Percentiles rank a stretch among this genome's conserved stretches.
phyloP scores from a whole-genome alignment of 2,113 vertebrate species.

The Eulemur macaco region DNA sequence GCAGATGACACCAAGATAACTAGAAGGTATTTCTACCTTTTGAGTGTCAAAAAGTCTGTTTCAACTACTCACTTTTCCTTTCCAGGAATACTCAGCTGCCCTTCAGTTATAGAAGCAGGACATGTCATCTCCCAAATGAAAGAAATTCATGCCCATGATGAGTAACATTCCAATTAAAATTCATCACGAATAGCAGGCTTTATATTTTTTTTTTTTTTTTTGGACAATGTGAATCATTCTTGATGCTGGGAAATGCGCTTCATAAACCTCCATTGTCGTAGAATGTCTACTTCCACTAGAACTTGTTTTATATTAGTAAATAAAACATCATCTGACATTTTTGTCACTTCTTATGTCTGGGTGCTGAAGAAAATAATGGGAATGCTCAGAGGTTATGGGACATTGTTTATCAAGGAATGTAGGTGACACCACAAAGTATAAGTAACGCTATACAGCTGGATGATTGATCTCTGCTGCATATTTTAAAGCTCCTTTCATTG shows the following conservation, averaged over 20 bases:
- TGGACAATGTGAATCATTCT: constrained; percentile 83
- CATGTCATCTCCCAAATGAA: constrained; percentile 71
- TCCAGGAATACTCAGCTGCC: constrained; percentile 62
- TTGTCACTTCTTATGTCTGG: constrained; percentile 84
- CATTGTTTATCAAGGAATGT: constrained; percentile 84
- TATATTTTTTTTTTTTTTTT: constrained; percentile 80
- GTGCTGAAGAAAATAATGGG: constrained; percentile 83
- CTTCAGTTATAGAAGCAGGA: constrained; percentile 65
- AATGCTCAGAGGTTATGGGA: constrained; percentile 80
- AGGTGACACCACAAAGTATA: constrained; percentile 77
- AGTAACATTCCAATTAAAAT: constrained; percentile 85
- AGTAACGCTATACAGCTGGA: constrained; percentile 73
- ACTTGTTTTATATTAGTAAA: constrained; percentile 86
- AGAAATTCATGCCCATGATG: constrained; percentile 74
- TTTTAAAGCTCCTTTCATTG: constrained; percentile 80
- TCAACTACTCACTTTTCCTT: constrained; percentile 8
- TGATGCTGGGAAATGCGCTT: constrained; percentile 82
- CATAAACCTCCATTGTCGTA: constrained; percentile 76
- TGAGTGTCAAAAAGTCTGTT: constrained; percentile 58
- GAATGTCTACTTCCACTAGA: constrained; percentile 81
- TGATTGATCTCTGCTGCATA: constrained; percentile 85
- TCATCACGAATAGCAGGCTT: constrained; percentile 79
- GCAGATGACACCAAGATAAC: constrained; percentile 52
- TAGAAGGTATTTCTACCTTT: constrained; percentile 53
- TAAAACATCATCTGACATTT: constrained; percentile 87